These are phyloP conservation scores for Megalopta genalis DNA, from an alignment of 1,140 invertebrate species.

Conservation along the genomic window DNA sequence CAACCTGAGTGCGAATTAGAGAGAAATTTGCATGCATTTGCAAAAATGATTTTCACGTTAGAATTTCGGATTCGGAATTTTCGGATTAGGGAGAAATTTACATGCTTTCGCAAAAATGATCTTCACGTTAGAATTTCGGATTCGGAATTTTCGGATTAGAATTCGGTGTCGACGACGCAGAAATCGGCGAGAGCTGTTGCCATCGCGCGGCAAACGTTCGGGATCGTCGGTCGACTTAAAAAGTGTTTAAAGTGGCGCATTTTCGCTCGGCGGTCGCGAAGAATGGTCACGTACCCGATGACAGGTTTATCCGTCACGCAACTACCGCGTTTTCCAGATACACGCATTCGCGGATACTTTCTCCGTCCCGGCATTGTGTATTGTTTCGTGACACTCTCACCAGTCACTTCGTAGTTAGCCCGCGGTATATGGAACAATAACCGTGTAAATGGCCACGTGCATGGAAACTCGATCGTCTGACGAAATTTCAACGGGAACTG, in stretches of 20 bases:
- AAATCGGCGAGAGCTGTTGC: no score
- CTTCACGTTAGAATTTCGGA: no score
- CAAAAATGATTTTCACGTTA: no score
- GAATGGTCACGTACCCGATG: slow-evolving; percentile 4
- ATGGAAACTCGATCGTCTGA: not conserved
- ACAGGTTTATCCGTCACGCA: slow-evolving; percentile 46
- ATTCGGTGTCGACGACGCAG: no score
- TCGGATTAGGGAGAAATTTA: no score
- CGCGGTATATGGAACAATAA: not conserved
- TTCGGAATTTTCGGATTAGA: no score
- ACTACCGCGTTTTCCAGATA: slow-evolving; percentile 56
- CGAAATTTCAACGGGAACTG: not conserved
- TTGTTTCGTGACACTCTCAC: slow-evolving; percentile 65
- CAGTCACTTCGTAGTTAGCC: slow-evolving; percentile 16
- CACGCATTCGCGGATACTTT: slow-evolving; percentile 61
- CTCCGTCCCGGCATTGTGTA: slow-evolving; percentile 60
- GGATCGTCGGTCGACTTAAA: no score
- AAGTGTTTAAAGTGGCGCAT: not conserved
- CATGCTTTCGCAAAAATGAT: no score
- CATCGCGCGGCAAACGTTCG: no score
- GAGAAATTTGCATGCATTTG: no score
- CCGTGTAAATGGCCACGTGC: not conserved
- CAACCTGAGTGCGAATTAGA: no score
- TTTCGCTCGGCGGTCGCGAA: not conserved
- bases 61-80: no score